Evolutionary conservation across 2,113 vertebrate genomes (phyloP).

Genomic region (Macrotis lagotis): DNA sequence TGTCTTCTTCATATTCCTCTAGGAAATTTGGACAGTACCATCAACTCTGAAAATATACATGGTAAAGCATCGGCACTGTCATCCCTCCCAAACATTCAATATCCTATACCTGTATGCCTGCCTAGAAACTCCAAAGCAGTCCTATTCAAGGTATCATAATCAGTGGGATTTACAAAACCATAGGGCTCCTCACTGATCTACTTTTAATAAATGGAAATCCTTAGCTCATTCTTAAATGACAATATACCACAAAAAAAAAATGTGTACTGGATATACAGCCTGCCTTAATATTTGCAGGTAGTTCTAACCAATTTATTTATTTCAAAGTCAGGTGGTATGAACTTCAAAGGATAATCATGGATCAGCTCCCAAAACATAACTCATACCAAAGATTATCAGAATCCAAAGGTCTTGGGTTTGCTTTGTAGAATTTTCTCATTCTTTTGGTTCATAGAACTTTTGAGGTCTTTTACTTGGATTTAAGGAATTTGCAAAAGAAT

Average conservation of each 20-base stretch:
- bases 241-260: background rate
- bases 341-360: background rate
- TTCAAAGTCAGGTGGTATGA: background rate
- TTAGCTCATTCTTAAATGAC: background rate
- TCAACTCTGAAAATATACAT: background rate
- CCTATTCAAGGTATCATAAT: background rate
- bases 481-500: background rate
- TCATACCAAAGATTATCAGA: background rate
- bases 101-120: background rate
- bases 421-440: background rate
- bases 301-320: background rate
- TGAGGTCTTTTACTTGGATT: background rate
- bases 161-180: background rate
- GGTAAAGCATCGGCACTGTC: background rate
- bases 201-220: background rate
- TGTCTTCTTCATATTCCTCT: background rate
- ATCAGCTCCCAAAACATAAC: background rate
- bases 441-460: background rate
- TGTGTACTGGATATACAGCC: background rate
- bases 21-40: background rate
- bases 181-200: no score
- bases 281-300: background rate
- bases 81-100: background rate
- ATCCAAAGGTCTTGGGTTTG: background rate
- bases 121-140: background rate